These are phyloP conservation scores for Oscheius sp. DNA, from an alignment of 2,888 invertebrate genomes.

Conservation along the genomic window DNA sequence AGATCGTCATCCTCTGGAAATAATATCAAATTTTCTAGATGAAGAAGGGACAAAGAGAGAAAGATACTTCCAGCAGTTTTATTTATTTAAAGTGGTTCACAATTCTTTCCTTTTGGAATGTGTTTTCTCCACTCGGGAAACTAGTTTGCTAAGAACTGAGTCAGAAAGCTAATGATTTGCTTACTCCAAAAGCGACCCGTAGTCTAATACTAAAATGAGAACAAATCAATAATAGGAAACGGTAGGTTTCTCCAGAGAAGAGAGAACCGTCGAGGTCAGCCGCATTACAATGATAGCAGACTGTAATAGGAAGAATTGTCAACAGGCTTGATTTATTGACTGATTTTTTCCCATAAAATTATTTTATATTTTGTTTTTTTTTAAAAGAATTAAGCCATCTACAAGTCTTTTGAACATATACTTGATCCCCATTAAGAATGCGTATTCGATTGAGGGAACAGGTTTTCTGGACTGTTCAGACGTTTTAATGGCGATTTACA, in stretches of 20 bases:
- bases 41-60: not conserved
- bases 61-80: not conserved
- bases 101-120: slow-evolving; percentile 9
- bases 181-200: not conserved
- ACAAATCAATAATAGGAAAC: not conserved
- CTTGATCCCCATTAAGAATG: not conserved
- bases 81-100: slow-evolving; percentile 13
- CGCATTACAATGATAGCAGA: slow-evolving; percentile 25
- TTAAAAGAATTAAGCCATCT: no score
- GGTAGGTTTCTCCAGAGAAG: not conserved
- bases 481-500: slow-evolving; percentile 14
- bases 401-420: no score
- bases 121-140: slow-evolving; percentile 11
- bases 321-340: slow-evolving; percentile 19
- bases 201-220: not conserved
- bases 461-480: slow-evolving; percentile 12
- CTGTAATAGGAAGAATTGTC: slow-evolving; percentile 16
- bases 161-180: slow-evolving; percentile 22
- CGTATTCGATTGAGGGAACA: slow-evolving; percentile 15
- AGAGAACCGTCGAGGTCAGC: slow-evolving; percentile 8
- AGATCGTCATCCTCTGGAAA: slow-evolving; percentile 57
- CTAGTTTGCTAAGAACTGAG: slow-evolving; percentile 23
- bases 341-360: no score
- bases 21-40: not conserved
- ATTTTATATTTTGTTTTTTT: no score